Base-by-base conservation (phyloP, 2,888 invertebrate species). In the Diploptera punctata region DNA sequence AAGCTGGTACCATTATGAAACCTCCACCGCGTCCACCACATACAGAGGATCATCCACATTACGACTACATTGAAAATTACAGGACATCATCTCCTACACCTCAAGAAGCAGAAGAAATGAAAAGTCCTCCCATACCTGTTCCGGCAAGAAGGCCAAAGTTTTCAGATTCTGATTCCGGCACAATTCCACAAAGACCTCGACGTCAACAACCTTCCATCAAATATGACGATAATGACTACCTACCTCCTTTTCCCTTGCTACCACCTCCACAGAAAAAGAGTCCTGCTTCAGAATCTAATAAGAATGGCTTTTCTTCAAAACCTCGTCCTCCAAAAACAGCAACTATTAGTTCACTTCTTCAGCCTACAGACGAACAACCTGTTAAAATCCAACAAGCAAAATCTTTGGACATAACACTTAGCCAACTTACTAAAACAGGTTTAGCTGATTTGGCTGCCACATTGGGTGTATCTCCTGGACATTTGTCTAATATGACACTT, bases 401-500 rank as follows among this genome's bases (percentile, higher is more conserved):
- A 49, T 82, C 82, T 3, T 86, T 92, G 78, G 93, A 94, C 81
- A 93, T 94, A 76, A 94, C 94, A 0, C 85, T 95, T 73, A 91
- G 90, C 78, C 94, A 95, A 81, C 86, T 95, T 73, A 91, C 95
- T 33, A 91, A 93, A 1, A 89, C 93, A 79, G 92, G 92, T 77
- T 88, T 95, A 80, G 91, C 92, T 77, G 94, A 95, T 75, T 83
- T 95, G 71, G 93, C 95, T 0, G 80, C 84, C 19, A 91, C 92
- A 84, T 86, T 89, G 72, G 91, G 91, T 77, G 93, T 95, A 79
- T 93, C 94, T 0, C 87, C 92, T 0, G 87, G 89, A 65, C 91
- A 93, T 72, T 83, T 96, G 61, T 93, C 93, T 68, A 93, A 91
- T 72, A 92, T 95, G 91, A 95, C 95, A 0, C 84, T 96, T 73